Evolutionary conservation across 2,797 vertebrate genomes (phyloP).

Genomic region (Falco berigora): DNA sequence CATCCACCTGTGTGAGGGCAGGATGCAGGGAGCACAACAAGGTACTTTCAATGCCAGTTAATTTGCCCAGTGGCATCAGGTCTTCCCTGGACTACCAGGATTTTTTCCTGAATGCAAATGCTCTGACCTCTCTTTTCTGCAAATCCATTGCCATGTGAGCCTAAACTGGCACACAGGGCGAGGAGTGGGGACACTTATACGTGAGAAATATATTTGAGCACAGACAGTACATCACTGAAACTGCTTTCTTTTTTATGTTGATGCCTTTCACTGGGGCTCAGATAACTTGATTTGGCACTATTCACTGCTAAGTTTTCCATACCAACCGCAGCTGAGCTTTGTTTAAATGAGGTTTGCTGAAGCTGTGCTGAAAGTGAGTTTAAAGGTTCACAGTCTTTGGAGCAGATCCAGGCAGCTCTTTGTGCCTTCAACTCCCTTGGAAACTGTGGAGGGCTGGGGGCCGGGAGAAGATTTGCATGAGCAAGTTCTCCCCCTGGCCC

Average conservation of each 20-base stretch:
- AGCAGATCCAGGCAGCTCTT: conserved; percentile 26
- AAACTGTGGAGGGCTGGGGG: not conserved
- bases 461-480: conserved; percentile 37
- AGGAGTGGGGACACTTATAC: not conserved
- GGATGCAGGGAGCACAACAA: not conserved
- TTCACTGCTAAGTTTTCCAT: conserved; percentile 49
- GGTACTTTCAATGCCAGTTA: not conserved
- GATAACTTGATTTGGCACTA: conserved; percentile 48
- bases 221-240: not conserved
- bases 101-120: not conserved
- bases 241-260: not conserved
- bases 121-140: not conserved
- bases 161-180: not conserved
- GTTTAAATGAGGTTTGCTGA: conserved; percentile 48
- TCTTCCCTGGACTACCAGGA: not conserved
- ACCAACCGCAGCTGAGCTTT: conserved; percentile 52
- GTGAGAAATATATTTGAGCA: conserved; percentile 15
- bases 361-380: conserved; percentile 47
- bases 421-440: conserved; percentile 43
- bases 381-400: conserved; percentile 54
- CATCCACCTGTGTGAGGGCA: not conserved
- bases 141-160: not conserved
- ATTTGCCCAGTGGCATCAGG: not conserved
- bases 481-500: not conserved
- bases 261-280: conserved; percentile 35